Conservation (phyloP, 2,113 vertebrate genomes). For the Tamias sibiricus region DNA sequence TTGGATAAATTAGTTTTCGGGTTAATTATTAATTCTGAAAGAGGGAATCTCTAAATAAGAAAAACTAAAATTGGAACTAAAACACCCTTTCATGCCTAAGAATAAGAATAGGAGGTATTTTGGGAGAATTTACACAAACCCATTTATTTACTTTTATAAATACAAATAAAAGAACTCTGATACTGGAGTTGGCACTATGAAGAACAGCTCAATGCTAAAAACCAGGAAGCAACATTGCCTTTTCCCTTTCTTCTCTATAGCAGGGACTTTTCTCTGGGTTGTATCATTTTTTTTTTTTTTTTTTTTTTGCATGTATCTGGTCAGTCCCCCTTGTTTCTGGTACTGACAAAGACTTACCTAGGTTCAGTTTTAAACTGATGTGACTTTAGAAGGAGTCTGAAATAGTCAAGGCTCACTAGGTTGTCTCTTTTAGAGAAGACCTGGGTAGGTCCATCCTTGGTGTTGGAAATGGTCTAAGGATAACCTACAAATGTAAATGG, state of each 20-base stretch:
- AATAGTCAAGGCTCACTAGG: neutral
- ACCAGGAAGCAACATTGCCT: neutral
- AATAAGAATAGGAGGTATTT: neutral
- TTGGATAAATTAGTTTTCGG: constrained; percentile 31
- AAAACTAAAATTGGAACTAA: constrained; percentile 10
- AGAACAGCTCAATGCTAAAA: neutral
- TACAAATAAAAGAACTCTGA: neutral
- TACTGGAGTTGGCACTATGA: neutral
- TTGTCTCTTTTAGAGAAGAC: neutral
- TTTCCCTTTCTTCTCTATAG: neutral
- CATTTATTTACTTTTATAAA: neutral
- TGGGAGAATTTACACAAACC: neutral
- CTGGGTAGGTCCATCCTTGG: neutral
- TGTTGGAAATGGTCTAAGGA: neutral
- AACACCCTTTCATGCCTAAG: constrained; percentile 26
- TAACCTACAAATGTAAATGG: neutral
- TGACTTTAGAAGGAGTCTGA: neutral
- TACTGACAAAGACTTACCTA: neutral
- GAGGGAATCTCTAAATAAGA: constrained; percentile 4
- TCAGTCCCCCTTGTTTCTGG: neutral
- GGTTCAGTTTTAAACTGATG: neutral
- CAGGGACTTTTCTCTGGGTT: neutral
- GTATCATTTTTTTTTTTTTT: too few species aligned
- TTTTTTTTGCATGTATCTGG: neutral
- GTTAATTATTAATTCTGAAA: constrained; percentile 86